Evolutionary conservation across 1,140 invertebrate genomes (phyloP).

Genomic region (Tribolium madens): DNA sequence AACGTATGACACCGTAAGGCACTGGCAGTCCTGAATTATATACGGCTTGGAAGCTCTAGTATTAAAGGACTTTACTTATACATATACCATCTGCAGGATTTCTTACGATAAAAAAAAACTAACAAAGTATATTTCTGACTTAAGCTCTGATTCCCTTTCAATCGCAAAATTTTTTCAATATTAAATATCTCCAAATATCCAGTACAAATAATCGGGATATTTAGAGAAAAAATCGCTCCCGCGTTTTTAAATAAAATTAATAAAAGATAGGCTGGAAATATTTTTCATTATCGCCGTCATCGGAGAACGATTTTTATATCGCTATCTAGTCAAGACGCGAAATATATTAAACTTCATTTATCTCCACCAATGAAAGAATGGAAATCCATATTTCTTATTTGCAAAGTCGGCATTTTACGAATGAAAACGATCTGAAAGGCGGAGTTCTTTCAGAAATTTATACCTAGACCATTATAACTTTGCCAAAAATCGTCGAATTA

Average conservation of each 20-base stretch:
- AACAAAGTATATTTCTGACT: neutral
- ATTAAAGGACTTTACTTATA: constrained; percentile 48
- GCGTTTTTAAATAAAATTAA: neutral
- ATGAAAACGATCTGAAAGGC: constrained; percentile 44
- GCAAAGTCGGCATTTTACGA: constrained; percentile 46
- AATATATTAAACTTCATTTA: constrained; percentile 50
- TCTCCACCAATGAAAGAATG: constrained; percentile 46
- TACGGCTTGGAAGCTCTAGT: constrained; percentile 39
- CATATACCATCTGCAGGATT: constrained; percentile 39
- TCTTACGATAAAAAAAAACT: constrained; percentile 29
- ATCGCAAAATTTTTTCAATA: neutral
- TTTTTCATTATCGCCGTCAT: constrained; percentile 33
- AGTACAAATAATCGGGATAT: neutral
- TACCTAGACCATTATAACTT: constrained; percentile 39
- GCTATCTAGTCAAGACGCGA: constrained; percentile 24
- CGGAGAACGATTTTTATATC: constrained; percentile 6
- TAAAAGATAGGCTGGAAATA: constrained; percentile 16
- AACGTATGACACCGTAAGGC: constrained; percentile 48
- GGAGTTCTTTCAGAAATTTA: constrained; percentile 41
- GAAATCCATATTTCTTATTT: constrained; percentile 49
- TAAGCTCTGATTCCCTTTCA: neutral
- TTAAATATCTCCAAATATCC: neutral
- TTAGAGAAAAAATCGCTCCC: too few relatives aligned
- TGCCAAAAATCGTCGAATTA: constrained; percentile 40
- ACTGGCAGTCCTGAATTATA: constrained; percentile 46